Evolutionary conservation across 2,888 invertebrate genomes (phyloP).

Genomic region (Pecten maximus): DNA sequence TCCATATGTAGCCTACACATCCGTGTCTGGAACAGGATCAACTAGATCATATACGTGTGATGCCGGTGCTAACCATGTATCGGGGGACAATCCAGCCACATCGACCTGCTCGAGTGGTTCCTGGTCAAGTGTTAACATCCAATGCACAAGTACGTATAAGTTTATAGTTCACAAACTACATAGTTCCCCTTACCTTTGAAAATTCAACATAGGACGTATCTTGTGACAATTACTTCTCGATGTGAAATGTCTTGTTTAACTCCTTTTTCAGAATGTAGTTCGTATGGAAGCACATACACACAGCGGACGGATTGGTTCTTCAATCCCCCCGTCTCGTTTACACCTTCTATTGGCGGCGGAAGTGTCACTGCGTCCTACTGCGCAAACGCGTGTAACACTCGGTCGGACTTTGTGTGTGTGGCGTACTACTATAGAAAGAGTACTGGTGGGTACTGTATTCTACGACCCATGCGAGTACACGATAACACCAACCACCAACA

Average conservation of each 20-base stretch:
- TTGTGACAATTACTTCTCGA: too few species aligned
- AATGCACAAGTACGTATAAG: background rate
- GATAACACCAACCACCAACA: constrained; percentile 3
- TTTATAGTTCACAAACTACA: too few species aligned
- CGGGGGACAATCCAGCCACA: background rate
- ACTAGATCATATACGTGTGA: constrained; percentile 33
- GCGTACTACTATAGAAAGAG: constrained; percentile 35
- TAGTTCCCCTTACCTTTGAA: too few species aligned
- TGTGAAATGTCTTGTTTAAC: too few species aligned
- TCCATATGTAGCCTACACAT: background rate
- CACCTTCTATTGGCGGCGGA: background rate
- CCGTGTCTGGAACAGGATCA: background rate
- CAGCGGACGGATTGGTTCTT: background rate
- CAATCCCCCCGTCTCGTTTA: constrained; percentile 12
- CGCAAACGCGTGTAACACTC: background rate
- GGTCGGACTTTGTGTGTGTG: constrained; percentile 35
- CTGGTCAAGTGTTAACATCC: background rate
- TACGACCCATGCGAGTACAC: constrained; percentile 18
- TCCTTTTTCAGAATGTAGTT: constrained; percentile 9
- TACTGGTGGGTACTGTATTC: background rate
- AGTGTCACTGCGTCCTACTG: constrained; percentile 34
- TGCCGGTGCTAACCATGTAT: background rate
- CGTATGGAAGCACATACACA: background rate
- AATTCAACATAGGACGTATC: too few species aligned
- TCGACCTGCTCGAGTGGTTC: background rate